Evolutionary conservation across 2,888 invertebrate species (phyloP).

Genomic region (Euclidia mi): DNA sequence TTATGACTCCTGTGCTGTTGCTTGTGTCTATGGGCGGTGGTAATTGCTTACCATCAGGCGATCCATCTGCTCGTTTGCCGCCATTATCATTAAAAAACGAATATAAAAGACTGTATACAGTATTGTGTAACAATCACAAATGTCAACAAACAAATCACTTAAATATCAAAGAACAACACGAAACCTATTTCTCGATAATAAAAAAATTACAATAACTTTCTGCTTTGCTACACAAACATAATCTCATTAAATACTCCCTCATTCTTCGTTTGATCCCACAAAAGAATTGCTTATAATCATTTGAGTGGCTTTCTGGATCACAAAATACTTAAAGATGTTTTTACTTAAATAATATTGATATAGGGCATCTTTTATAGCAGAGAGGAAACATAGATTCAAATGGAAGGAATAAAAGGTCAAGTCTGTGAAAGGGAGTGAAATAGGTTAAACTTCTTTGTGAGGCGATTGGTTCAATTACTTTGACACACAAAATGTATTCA

Average conservation of each 20-base stretch:
- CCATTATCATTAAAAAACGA: too few species aligned
- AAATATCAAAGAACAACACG: too few species aligned
- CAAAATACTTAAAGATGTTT: conserved; percentile 24
- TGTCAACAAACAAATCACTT: too few species aligned
- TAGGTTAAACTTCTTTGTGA: background rate
- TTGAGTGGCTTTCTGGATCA: conserved; percentile 35
- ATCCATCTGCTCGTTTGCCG: too few species aligned
- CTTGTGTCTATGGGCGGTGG: too few species aligned
- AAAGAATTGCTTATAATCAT: conserved; percentile 31
- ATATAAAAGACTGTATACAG: too few species aligned
- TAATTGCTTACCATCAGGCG: too few species aligned
- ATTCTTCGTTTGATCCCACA: conserved; percentile 19
- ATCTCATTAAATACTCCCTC: conserved; percentile 6
- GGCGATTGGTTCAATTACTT: background rate
- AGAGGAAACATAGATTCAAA: background rate
- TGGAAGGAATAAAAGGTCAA: background rate
- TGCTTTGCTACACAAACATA: background rate
- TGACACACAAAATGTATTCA: background rate
- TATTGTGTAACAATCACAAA: too few species aligned
- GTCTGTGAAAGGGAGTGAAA: background rate
- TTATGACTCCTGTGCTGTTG: too few species aligned
- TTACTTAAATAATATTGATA: conserved; percentile 28
- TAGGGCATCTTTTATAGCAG: conserved; percentile 6
- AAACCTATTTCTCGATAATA: too few species aligned
- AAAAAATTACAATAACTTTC: too few species aligned